These are phyloP conservation scores for Lutjanus argentimaculatus DNA, from an alignment of 2,797 vertebrate genomes.

Conservation along the genomic window DNA sequence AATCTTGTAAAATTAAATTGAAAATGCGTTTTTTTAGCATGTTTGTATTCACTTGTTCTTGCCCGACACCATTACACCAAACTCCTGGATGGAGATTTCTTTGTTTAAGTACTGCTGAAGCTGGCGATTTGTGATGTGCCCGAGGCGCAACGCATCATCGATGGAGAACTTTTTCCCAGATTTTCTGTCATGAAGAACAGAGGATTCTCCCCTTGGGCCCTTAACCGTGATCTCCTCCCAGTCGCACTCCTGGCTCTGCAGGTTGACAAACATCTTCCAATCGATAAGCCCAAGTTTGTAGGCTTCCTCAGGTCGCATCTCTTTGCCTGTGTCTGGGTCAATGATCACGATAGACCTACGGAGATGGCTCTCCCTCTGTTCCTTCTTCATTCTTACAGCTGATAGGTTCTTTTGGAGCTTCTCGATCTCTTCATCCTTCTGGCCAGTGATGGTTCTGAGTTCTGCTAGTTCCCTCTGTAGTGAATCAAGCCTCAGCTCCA, in stretches of 20 bases:
- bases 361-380: slow-evolving; percentile 96
- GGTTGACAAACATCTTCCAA: slow-evolving; percentile 97
- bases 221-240: slow-evolving; percentile 98
- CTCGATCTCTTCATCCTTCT: slow-evolving; percentile 94
- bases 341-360: slow-evolving; percentile 97
- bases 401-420: slow-evolving; percentile 92
- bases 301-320: slow-evolving; percentile 97
- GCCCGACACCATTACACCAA: slow-evolving; percentile 94
- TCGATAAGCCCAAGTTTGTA: slow-evolving; percentile 94
- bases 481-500: slow-evolving; percentile 91
- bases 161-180: slow-evolving; percentile 97
- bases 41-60: slow-evolving; percentile 75
- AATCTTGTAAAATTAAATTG: slow-evolving; percentile 25
- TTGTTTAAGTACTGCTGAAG: slow-evolving; percentile 95
- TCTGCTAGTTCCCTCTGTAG: slow-evolving; percentile 92
- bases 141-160: slow-evolving; percentile 91
- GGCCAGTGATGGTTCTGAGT: slow-evolving; percentile 88
- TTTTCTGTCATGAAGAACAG: slow-evolving; percentile 95
- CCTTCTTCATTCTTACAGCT: slow-evolving; percentile 91
- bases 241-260: slow-evolving; percentile 97
- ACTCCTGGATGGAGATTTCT: slow-evolving; percentile 96
- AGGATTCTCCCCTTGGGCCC: slow-evolving; percentile 93
- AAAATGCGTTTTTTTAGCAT: slow-evolving; percentile 2
- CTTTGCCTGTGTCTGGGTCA: slow-evolving; percentile 94
- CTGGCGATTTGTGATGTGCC: slow-evolving; percentile 89